phyloP scores from a whole-genome alignment of 2,888 invertebrate genomes.

The Dicycla oo region DNA sequence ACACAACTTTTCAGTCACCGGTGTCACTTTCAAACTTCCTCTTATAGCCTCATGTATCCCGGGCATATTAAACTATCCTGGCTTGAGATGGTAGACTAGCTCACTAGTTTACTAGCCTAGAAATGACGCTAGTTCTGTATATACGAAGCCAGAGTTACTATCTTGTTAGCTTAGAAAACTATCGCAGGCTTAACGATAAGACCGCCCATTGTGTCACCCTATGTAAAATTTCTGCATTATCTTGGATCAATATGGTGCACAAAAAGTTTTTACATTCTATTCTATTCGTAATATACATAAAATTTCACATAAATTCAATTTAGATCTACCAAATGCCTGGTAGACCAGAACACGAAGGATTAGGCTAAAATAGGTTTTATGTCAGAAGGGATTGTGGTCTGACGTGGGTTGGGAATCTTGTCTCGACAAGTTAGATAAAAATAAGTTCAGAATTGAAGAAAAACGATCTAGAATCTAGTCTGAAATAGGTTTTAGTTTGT shows the following conservation, averaged over 20 bases:
- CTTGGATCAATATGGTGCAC: too few relatives aligned
- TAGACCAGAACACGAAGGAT: slow-evolving; percentile 26
- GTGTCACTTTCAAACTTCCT: too few relatives aligned
- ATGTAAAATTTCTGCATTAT: too few relatives aligned
- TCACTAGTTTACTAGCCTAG: too few relatives aligned
- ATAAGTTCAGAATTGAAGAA: slow-evolving; percentile 4
- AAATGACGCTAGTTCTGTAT: too few relatives aligned
- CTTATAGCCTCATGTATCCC: neutral
- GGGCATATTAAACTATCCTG: neutral
- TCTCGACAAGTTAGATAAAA: slow-evolving; percentile 21
- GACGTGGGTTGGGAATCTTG: slow-evolving; percentile 18
- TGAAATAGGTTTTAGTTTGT: slow-evolving; percentile 7
- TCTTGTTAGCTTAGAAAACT: too few relatives aligned
- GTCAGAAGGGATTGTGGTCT: slow-evolving; percentile 29
- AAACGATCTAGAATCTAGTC: neutral
- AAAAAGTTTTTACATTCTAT: too few relatives aligned
- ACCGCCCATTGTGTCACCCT: too few relatives aligned
- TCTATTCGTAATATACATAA: neutral
- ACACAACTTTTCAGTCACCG: too few relatives aligned
- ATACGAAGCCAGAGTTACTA: too few relatives aligned
- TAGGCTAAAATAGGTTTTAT: slow-evolving; percentile 18
- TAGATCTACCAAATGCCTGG: neutral
- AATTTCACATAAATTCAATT: slow-evolving; percentile 21
- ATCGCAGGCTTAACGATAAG: too few relatives aligned
- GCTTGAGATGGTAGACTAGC: too few relatives aligned